These are phyloP conservation scores for Cheiracanthium punctorium DNA, from an alignment of 2,888 invertebrate genomes.

Conservation along the genomic window DNA sequence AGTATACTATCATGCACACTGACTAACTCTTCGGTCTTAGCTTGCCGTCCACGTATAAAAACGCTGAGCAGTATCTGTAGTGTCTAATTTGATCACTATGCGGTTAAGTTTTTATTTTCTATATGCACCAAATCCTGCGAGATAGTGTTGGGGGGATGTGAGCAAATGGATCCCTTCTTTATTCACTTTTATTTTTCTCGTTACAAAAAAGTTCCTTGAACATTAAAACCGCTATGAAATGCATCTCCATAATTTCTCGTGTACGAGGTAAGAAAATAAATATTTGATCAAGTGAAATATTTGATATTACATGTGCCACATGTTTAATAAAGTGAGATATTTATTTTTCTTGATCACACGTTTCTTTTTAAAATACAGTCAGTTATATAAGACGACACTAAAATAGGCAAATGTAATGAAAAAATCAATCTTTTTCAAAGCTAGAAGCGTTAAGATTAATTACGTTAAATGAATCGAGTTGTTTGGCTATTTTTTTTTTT, in stretches of 20 bases:
- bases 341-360: not conserved
- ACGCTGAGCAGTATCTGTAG: conserved; percentile 33
- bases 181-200: conserved; percentile 22
- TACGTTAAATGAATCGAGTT: no score
- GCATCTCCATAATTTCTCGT: conserved; percentile 24
- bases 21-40: not conserved
- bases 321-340: conserved; percentile 8
- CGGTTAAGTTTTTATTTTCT: not conserved
- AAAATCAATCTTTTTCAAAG: no score
- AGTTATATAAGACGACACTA: conserved; percentile 2
- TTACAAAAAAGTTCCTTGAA: conserved; percentile 43
- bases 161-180: conserved; percentile 49
- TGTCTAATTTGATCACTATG: conserved; percentile 44
- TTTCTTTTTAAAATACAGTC: not conserved
- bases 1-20: conserved; percentile 5
- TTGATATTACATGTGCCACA: conserved; percentile 45
- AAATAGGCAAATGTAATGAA: no score
- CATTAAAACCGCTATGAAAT: conserved; percentile 60
- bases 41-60: conserved; percentile 25
- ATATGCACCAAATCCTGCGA: conserved; percentile 49
- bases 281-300: conserved; percentile 44
- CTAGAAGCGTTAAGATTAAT: no score
- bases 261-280: conserved; percentile 48
- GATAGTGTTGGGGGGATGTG: conserved; percentile 17
- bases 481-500: no score